Conservation (phyloP, 1,140 invertebrate species). For the Lepidurus couesii region DNA sequence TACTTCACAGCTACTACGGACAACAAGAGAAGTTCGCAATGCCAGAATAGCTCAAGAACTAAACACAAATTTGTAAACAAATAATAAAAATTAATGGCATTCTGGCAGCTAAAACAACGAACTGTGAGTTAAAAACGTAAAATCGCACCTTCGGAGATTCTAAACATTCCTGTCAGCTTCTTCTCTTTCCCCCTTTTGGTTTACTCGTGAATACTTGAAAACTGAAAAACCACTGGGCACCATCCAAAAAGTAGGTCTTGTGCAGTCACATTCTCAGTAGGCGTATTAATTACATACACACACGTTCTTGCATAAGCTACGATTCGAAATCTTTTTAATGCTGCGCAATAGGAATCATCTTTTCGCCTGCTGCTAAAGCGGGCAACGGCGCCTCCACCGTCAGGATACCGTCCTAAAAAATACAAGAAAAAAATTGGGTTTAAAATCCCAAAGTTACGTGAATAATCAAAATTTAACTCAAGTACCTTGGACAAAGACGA, state of each 20-base stretch:
- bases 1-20: constrained; percentile 17
- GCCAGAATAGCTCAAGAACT: neutral
- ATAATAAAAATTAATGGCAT: neutral
- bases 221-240: neutral
- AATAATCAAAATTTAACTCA: neutral
- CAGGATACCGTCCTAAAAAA: constrained; percentile 61
- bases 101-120: neutral
- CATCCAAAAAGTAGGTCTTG: neutral
- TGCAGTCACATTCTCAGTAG: neutral
- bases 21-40: neutral
- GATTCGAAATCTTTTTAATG: constrained; percentile 47
- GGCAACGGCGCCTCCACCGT: constrained; percentile 90
- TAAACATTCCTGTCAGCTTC: neutral
- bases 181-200: neutral
- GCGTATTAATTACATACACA: neutral
- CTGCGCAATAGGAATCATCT: constrained; percentile 70
- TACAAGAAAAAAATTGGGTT: no score
- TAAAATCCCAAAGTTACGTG: neutral
- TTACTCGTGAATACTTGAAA: neutral
- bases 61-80: neutral
- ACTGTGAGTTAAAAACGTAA: neutral
- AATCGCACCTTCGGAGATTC: neutral
- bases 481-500: constrained; percentile 46
- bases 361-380: constrained; percentile 62
- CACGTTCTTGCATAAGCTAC: neutral